A percentile compares a stretch with the other conserved stretches of the same genome.
Conservation (phyloP, 92 coral and sea anemone genomes). For the Zoanthus gigantus region DNA sequence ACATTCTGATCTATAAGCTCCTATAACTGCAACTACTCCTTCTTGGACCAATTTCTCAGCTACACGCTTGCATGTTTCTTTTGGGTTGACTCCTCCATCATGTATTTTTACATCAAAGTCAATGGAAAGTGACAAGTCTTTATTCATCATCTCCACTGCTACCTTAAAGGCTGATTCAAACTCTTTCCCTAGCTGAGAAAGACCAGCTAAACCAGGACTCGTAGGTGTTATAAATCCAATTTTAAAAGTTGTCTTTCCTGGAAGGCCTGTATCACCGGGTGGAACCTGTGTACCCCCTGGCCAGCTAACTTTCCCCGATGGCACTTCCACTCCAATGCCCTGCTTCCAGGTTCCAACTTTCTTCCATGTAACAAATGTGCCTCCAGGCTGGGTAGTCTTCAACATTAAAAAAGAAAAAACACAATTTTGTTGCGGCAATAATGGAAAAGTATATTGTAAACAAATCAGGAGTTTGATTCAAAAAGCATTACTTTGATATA, state of each 20-base stretch:
- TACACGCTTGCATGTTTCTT: conserved; percentile 78
- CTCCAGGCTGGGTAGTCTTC: conserved; percentile 55
- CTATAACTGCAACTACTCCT: conserved; percentile 94
- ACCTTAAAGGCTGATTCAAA: conserved; percentile 86
- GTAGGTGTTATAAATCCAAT: conserved; percentile 96
- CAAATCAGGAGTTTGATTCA: not conserved
- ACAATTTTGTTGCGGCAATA: no score
- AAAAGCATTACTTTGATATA: no score
- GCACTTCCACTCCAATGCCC: conserved; percentile 80
- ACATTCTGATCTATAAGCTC: conserved; percentile 94
- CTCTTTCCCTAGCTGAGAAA: conserved; percentile 89
- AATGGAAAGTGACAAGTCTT: conserved; percentile 83
- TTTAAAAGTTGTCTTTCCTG: conserved; percentile 95
- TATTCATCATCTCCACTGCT: conserved; percentile 98
- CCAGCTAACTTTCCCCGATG: conserved; percentile 76
- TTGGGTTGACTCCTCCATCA: conserved; percentile 86
- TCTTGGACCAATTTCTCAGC: conserved; percentile 90
- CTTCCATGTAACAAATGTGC: conserved; percentile 56
- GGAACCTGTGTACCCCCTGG: conserved; percentile 90
- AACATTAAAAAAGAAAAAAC: not conserved
- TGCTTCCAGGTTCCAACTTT: conserved; percentile 92
- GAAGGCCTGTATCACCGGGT: conserved; percentile 93
- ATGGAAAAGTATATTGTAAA: not conserved
- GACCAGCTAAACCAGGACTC: conserved; percentile 86
- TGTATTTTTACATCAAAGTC: conserved; percentile 89